Evolutionary conservation across 2,797 vertebrate genomes (phyloP).

Genomic region (Clarias pachynema): DNA sequence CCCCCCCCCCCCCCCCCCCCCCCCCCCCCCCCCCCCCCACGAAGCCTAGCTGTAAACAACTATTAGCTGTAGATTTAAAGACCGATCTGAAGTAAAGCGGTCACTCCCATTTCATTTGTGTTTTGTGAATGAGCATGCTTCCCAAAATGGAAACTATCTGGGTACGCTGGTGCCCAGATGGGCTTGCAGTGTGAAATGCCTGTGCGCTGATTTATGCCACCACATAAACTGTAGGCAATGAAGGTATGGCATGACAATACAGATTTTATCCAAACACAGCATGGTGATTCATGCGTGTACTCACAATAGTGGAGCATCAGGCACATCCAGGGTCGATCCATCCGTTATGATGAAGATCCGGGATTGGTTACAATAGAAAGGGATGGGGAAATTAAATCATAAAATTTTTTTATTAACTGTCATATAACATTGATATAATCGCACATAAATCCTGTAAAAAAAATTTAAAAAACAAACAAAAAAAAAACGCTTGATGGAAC

Average conservation of each 20-base stretch:
- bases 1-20: too few relatives aligned
- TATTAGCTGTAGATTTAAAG: neutral
- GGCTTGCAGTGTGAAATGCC: neutral
- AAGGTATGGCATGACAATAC: constrained; percentile 16
- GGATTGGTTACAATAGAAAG: constrained; percentile 8
- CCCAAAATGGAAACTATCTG: constrained; percentile 23
- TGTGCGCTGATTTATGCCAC: neutral
- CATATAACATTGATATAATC: neutral
- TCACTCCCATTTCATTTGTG: neutral
- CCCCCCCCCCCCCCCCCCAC: too few relatives aligned
- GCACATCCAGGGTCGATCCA: constrained; percentile 27
- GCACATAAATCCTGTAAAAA: neutral
- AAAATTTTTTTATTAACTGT: constrained; percentile 5
- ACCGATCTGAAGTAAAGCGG: neutral
- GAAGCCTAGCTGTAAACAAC: neutral
- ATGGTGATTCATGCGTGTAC: constrained; percentile 7
- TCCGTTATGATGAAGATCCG: constrained; percentile 4
- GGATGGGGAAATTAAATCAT: constrained; percentile 5
- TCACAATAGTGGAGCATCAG: constrained; percentile 15
- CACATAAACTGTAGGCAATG: neutral
- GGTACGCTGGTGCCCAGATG: neutral
- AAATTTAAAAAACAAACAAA: too few relatives aligned
- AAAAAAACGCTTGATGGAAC: neutral
- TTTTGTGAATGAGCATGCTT: constrained; percentile 19
- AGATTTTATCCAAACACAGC: constrained; percentile 34